Base-by-base conservation (phyloP, 2,113 vertebrate genomes). In the Dasyurus viverrinus region DNA sequence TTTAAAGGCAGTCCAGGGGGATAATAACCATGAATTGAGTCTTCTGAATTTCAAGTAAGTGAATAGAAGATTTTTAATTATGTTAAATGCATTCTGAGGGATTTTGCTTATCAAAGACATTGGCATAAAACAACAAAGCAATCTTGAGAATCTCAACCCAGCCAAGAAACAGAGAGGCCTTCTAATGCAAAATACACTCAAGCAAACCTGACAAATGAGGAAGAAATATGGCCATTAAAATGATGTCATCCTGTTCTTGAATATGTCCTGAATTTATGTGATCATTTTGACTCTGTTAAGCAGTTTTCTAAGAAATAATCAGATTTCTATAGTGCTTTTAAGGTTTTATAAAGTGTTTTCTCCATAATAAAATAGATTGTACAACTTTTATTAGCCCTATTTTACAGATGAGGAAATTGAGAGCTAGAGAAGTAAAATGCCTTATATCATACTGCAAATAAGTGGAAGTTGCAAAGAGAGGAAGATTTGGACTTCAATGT, bases 41-140 rank as follows among this genome's bases (percentile, higher is more conserved):
- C 96, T 98, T 97, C 98, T 99, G 97, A 98, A 99, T 97, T 98
- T 98, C 97, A 99, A 98, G 99, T 99, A 98, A 97, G 98, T 98
- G 96, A 97, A 97, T 92, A 53, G 55, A 97, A 95, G 47, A 68
- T 93, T 98, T 98, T 98, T 95, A 96, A 97, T 97, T 97, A 91
- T 91, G 90, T 95, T 97, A 97, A 96, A 96, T 98, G 94, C 89
- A 94, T 93, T 89, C 68, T 14, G 48, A 97, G 90, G 30, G 1
- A 46, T 96, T 98, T 93, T 90, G 50, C 46, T 55, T 96, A 96
- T 93, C 92, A 94, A 98, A 92, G 93, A 90, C 46, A 26, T 68
- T 98, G 94, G 92, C 95, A 92, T 52, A 89, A 94, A 96, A 89
- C 89, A 96, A 93, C 91, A 95, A 96, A 97, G 91, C 84, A 93